Evolutionary conservation across 2,797 vertebrate genomes (phyloP).

Genomic region (Coranthus polyacanthus): DNA sequence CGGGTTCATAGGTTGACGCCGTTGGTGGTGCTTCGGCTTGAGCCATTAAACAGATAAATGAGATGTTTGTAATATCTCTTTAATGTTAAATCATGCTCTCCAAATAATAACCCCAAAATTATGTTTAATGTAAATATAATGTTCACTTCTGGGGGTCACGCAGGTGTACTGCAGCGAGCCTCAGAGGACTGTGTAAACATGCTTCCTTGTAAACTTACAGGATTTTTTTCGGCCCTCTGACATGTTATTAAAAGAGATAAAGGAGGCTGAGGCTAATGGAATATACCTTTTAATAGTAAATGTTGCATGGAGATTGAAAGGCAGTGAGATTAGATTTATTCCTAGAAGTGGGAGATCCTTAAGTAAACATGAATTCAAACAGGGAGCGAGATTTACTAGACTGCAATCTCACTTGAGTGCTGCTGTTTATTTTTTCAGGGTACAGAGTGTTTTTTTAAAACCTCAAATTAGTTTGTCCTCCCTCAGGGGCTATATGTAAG

Average conservation of each 20-base stretch:
- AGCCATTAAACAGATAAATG: constrained; percentile 62
- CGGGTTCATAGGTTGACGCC: constrained; percentile 44
- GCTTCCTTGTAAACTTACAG: constrained; percentile 9
- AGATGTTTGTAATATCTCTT: constrained; percentile 64
- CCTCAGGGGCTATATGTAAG: constrained; percentile 59
- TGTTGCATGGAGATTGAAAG: constrained; percentile 57
- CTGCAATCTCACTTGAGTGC: constrained; percentile 52
- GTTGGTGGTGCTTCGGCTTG: constrained; percentile 54
- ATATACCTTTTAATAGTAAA: constrained; percentile 57
- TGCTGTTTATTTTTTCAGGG: constrained; percentile 76
- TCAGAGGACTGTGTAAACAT: constrained; percentile 57
- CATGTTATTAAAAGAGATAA: constrained; percentile 68
- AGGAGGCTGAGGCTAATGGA: constrained; percentile 59
- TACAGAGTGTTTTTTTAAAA: constrained; percentile 55
- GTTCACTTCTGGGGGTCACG: constrained; percentile 22
- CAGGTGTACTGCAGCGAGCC: constrained; percentile 58
- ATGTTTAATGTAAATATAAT: constrained; percentile 62
- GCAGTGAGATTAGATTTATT: constrained; percentile 66
- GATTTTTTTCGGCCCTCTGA: constrained; percentile 46
- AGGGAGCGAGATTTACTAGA: constrained; percentile 60
- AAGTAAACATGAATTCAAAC: constrained; percentile 71
- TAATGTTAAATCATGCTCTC: constrained; percentile 56
- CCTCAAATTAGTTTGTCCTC: constrained; percentile 76
- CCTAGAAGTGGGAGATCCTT: constrained; percentile 57
- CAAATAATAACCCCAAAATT: constrained; percentile 44